Percentiles rank a stretch among this genome's conserved stretches.
Evolutionary conservation across 2,113 vertebrate species (phyloP).

Genomic region (Paradoxurus hermaphroditus): DNA sequence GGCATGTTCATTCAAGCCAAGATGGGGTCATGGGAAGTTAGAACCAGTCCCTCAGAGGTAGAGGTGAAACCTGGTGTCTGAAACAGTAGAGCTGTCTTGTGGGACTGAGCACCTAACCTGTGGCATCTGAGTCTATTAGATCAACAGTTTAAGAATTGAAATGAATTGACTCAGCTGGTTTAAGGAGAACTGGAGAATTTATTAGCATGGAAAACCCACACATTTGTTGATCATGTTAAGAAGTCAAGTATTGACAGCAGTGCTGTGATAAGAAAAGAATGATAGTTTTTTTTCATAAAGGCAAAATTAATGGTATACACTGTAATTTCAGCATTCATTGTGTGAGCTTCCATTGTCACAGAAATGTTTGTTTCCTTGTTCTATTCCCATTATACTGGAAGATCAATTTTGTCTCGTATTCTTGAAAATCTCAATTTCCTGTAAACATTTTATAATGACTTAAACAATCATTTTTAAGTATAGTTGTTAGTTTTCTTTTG

Average conservation of each 20-base stretch:
- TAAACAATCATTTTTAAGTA: background rate
- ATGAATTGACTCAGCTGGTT: background rate
- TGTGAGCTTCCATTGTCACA: background rate
- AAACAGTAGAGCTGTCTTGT: too few relatives aligned
- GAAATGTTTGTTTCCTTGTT: background rate
- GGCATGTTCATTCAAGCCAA: background rate
- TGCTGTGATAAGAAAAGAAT: background rate
- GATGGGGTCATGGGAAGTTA: background rate
- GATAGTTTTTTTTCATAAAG: background rate
- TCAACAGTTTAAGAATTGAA: background rate
- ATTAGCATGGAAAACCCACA: background rate
- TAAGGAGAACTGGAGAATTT: background rate
- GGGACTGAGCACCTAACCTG: too few relatives aligned
- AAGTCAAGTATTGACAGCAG: background rate
- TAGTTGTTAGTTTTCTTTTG: background rate
- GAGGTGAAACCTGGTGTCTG: background rate
- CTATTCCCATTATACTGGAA: background rate
- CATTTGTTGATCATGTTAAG: background rate
- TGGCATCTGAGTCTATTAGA: background rate
- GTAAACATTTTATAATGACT: background rate
- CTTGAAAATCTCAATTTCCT: background rate
- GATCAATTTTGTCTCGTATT: background rate
- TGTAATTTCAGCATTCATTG: background rate
- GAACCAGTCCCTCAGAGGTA: background rate
- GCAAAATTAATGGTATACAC: background rate